These are phyloP conservation scores for Ginglymostoma cirratum DNA, from an alignment of 2,113 vertebrate species.

Conservation along the genomic window DNA sequence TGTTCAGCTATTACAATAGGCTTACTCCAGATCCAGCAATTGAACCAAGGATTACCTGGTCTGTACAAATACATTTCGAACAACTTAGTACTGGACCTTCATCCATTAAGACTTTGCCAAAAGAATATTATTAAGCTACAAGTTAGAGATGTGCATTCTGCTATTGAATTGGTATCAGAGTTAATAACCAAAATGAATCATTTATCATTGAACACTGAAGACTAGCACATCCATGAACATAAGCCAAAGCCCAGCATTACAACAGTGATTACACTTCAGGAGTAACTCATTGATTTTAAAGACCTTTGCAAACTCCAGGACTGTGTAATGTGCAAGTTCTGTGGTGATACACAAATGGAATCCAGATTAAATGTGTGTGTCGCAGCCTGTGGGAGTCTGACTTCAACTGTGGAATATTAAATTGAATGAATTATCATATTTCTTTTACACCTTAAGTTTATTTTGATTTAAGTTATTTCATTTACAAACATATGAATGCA, in stretches of 20 bases:
- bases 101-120: not conserved
- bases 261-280: not conserved
- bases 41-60: not conserved
- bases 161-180: not conserved
- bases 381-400: too few relatives aligned
- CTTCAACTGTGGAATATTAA: too few relatives aligned
- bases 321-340: not conserved
- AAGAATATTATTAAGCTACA: not conserved
- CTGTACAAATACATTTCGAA: not conserved
- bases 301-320: not conserved
- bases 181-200: not conserved
- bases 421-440: too few relatives aligned
- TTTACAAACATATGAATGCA: too few relatives aligned
- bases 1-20: not conserved
- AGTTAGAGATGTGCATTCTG: not conserved
- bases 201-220: not conserved
- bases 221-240: not conserved
- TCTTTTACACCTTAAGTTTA: too few relatives aligned
- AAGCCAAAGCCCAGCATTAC: not conserved
- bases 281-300: not conserved
- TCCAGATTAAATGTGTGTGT: not conserved
- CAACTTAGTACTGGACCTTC: not conserved
- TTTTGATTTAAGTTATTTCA: too few relatives aligned
- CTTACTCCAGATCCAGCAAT: not conserved
- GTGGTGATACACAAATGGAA: not conserved